phyloP scores from a whole-genome alignment of 2,113 vertebrate genomes.

The Strix aluco region DNA sequence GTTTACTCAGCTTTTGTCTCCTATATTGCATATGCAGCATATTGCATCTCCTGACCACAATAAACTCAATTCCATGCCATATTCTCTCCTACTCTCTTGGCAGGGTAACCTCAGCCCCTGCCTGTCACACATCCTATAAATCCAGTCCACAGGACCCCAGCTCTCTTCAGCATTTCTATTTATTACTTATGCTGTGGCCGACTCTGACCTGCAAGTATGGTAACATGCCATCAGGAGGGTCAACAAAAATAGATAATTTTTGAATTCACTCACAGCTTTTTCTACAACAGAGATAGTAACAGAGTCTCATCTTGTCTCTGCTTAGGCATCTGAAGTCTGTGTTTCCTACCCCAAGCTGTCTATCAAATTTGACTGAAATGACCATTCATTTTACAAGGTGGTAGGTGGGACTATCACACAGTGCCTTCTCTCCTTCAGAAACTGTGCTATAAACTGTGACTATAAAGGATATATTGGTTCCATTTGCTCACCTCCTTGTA shows the following conservation, averaged over 20 bases:
- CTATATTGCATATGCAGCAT: neutral
- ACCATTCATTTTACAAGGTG: neutral
- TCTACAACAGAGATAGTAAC: neutral
- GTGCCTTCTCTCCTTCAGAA: neutral
- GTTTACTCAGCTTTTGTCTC: neutral
- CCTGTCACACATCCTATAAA: neutral
- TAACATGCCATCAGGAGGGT: neutral
- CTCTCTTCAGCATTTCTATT: conserved; percentile 4
- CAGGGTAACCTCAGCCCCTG: neutral
- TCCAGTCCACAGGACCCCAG: neutral
- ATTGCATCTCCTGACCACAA: neutral
- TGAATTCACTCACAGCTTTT: neutral
- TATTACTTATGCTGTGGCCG: neutral
- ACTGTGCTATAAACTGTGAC: neutral
- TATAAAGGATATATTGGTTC: rapidly evolving
- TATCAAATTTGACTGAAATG: neutral
- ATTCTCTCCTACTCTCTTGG: neutral
- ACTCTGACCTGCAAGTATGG: neutral
- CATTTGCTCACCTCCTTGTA: conserved; percentile 90
- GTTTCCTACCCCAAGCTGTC: neutral
- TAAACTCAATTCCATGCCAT: neutral
- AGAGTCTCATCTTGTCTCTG: neutral
- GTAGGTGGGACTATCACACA: neutral
- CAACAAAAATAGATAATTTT: neutral
- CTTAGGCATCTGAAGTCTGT: neutral